phyloP scores from a whole-genome alignment of 2,113 vertebrate genomes.

The Benitochromis conjunctus region DNA sequence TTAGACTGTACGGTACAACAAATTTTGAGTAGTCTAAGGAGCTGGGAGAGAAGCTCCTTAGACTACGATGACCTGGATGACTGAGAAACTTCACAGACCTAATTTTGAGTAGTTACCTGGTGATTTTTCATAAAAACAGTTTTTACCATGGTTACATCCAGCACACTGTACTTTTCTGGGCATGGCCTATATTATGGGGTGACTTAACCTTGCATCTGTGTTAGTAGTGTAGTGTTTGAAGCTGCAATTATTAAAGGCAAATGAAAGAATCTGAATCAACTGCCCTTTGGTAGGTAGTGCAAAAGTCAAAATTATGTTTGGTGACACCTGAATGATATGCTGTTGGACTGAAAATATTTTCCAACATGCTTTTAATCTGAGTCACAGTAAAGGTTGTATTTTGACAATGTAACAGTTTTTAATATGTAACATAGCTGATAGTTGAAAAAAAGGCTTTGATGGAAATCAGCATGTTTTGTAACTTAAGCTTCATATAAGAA shows the following conservation, averaged over 20 bases:
- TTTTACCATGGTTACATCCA: neutral
- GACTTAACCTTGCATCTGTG: neutral
- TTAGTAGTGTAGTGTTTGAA: neutral
- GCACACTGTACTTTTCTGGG: neutral
- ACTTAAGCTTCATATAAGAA: neutral
- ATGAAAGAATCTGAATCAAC: neutral
- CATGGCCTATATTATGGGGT: neutral
- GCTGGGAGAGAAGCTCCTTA: too few species aligned
- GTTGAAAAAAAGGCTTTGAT: neutral
- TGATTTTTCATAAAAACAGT: neutral
- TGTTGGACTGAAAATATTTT: neutral
- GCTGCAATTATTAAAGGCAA: neutral
- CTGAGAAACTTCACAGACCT: too few species aligned
- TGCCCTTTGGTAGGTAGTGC: neutral
- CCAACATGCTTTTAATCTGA: neutral
- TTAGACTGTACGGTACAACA: neutral
- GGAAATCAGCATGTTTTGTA: neutral
- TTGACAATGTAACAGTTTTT: neutral
- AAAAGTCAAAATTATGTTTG: neutral
- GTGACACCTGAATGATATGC: neutral
- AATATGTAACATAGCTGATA: neutral
- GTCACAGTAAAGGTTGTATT: neutral
- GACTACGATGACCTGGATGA: too few species aligned
- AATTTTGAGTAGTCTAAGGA: neutral
- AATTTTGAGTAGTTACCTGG: neutral